A percentile compares a stretch with the other conserved stretches of the same genome.
phyloP scores from a whole-genome alignment of 2,113 vertebrate species.

The Struthidea cinerea region DNA sequence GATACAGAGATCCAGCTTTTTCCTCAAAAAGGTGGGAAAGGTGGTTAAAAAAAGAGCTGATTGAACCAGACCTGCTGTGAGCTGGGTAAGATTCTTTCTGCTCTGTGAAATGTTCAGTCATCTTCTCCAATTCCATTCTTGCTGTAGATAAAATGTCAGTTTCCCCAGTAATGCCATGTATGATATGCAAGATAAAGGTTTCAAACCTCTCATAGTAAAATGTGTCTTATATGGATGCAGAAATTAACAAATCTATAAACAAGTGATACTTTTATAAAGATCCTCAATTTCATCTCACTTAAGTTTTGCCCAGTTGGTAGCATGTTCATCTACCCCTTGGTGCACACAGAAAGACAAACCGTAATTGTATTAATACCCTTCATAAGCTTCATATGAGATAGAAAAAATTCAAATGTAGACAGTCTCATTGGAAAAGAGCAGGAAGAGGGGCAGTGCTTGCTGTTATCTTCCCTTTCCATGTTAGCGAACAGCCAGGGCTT shows the following conservation, averaged over 20 bases:
- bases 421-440: neutral
- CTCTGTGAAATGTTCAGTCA: neutral
- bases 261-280: neutral
- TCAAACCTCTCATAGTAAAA: neutral
- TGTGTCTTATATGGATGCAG: neutral
- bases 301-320: neutral
- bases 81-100: neutral
- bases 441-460: neutral
- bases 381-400: accelerated
- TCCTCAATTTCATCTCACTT: neutral
- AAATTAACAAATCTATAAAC: neutral
- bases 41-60: neutral
- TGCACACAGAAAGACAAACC: neutral
- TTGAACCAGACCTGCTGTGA: neutral
- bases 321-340: neutral
- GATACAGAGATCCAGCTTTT: neutral
- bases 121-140: neutral
- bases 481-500: neutral
- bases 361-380: neutral
- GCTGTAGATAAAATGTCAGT: neutral
- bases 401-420: neutral
- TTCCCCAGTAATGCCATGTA: neutral
- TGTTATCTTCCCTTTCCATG: neutral
- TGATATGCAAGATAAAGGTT: neutral
- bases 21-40: neutral